Percentiles rank a stretch among this genome's conserved stretches.
Evolutionary conservation across 2,113 vertebrate genomes (phyloP).

Genomic region (Macaca mulatta): DNA sequence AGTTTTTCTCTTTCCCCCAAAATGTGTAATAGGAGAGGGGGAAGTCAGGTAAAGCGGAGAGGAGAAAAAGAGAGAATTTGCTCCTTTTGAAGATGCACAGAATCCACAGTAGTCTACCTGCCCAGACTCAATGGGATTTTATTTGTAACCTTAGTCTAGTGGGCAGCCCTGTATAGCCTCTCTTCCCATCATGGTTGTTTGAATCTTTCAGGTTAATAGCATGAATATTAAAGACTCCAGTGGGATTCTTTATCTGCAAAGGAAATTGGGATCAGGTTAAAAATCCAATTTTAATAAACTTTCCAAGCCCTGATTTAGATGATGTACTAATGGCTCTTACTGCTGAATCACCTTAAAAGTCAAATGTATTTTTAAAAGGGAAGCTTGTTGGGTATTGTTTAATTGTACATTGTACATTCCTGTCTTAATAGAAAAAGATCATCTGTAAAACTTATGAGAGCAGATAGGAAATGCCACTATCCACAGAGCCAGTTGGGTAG

Average conservation of each 20-base stretch:
- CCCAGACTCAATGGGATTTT: neutral
- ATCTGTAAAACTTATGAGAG: neutral
- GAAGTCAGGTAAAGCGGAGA: neutral
- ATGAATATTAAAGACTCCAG: slow-evolving; percentile 69
- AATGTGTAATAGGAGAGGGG: neutral
- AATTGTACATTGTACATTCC: slow-evolving; percentile 28
- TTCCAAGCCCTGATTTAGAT: slow-evolving; percentile 71
- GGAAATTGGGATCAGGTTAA: slow-evolving; percentile 77
- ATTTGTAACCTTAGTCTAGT: neutral
- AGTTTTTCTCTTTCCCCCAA: neutral
- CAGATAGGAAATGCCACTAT: neutral
- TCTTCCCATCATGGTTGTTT: slow-evolving; percentile 34
- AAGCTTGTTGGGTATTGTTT: slow-evolving; percentile 40
- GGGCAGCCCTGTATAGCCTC: neutral
- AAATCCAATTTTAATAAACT: slow-evolving; percentile 81
- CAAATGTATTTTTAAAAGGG: slow-evolving; percentile 70
- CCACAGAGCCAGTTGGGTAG: neutral
- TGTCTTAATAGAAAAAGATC: neutral
- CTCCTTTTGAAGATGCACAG: neutral
- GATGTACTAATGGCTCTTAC: slow-evolving; percentile 62
- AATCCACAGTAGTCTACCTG: neutral
- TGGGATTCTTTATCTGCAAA: slow-evolving; percentile 74
- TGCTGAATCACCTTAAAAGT: slow-evolving; percentile 73
- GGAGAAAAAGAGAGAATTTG: neutral
- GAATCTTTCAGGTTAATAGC: slow-evolving; percentile 71